Base-by-base conservation (phyloP, 2,888 invertebrate species). In the Lasiommata megera region DNA sequence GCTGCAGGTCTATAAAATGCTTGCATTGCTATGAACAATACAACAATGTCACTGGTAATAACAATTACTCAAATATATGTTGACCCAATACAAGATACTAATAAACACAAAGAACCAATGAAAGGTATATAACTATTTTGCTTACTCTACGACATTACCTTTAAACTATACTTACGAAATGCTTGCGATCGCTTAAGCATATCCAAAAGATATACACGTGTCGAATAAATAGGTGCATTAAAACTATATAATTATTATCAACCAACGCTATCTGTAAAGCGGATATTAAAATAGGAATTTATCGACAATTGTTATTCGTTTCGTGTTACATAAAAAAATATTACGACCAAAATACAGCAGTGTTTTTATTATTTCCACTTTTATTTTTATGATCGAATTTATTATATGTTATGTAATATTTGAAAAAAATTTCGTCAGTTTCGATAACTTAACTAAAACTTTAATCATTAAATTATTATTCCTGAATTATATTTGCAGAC, bases 261-360 rank as follows among this genome's bases (percentile, higher is more conserved):
- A 28, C 48, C 14, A 50, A 56, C 54, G 55, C 36, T 61, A 64
- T 63, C 62, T 56, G 29, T 53, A 43, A 54, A 63, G 58, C 59
- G 64, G 60, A 67, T 62, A 63, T 66, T 62, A 65, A 64, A 60
- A 61, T 56, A 46, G 56, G 47, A 54, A 47, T 63, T 64, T 67
- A 64, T 67, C 56, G 57, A 23, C 65, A 59, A 63, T 68, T 64
- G 64, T 63, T 59, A 60, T 37, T 56, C 54, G 48, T 41, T 41
- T 56, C 58, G 57, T 60, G 55, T 60, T 61, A 56, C 60, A 56
- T 60, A 62, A 64, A 62, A 53, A 38, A 55, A 14, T 38, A 14
- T 52, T 38, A 54, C 29, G 17, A 18, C 46, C 14, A n/a, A 38
- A 48, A 38, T 43, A 18, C 29, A 40, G 29, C 18, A 54, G 29